Base-by-base conservation (phyloP, 1,140 invertebrate genomes). In the Holcopasites calliopsidis region DNA sequence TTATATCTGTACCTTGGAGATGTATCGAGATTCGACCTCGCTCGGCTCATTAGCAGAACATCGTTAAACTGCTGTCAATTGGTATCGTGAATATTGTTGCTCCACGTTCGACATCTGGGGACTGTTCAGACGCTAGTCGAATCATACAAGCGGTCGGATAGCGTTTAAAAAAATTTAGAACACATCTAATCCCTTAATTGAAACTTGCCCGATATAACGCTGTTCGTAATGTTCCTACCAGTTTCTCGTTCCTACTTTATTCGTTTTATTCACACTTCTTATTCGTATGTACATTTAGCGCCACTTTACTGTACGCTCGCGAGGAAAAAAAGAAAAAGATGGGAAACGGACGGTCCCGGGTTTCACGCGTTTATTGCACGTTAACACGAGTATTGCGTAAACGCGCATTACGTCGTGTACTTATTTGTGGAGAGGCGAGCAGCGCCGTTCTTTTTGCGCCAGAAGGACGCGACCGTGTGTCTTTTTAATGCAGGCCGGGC, bases 21-120 rank as follows among this genome's bases (percentile, higher is more conserved):
- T 76, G 47, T 26, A 61, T 61, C 44, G 44, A 50, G 54, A 60
- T 40, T 11, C 47, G 74, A 64, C 71, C 81, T 83, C 28, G 35
- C 76, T 83, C 50, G 65, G 26, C 64, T 76, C 61, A 74, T 83
- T 84, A 85, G 69, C 76, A 21, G 44, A n/a, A 60, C 42, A 11
- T 26, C 40, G 74, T 65, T 76, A 76, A 83, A 62, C n/a, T 49
- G 31, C 1, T 21, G 70, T 23, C 13, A 28, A 40, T 26, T 31
- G 47, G 18, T 0, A 28, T 23, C 10, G 57, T 61, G 62, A 72
- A 64, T 52, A 64, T 72, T 23, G 16, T 72, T 64, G 21, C 16
- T 64, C 52, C 62, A 21, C 47, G 33, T 64, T 26, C 35, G 26
- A 40, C 44, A 33, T 52, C 33, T 33, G 38, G 44, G 3, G 5